Percentiles rank a stretch among this genome's conserved stretches.
Evolutionary conservation across 2,113 vertebrate species (phyloP).

Genomic region (Pollachius pollachius): DNA sequence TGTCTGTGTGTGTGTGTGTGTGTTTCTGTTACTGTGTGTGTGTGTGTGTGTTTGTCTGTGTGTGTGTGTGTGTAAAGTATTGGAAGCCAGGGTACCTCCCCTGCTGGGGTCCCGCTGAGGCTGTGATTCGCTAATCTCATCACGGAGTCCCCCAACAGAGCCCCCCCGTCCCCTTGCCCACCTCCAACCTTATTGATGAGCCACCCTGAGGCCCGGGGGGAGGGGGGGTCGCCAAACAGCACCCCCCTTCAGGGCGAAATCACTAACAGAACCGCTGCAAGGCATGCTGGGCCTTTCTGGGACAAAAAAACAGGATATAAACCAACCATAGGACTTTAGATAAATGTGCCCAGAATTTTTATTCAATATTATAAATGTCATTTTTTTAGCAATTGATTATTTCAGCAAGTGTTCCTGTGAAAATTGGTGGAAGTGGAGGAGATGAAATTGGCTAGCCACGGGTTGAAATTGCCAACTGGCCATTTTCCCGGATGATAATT

Average conservation of each 20-base stretch:
- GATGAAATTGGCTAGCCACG: too few relatives aligned
- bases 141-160: conserved; percentile 51
- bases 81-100: conserved; percentile 38
- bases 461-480: too few relatives aligned
- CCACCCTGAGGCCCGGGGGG: conserved; percentile 2
- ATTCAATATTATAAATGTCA: too few relatives aligned
- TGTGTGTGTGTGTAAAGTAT: conserved; percentile 22
- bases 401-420: too few relatives aligned
- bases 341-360: too few relatives aligned
- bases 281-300: not conserved
- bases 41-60: not conserved
- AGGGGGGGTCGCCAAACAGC: not conserved
- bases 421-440: too few relatives aligned
- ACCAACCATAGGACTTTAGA: too few relatives aligned
- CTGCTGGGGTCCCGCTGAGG: conserved; percentile 47
- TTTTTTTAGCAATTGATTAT: too few relatives aligned
- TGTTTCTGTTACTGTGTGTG: conserved; percentile 3
- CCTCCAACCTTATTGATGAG: conserved; percentile 43
- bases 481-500: too few relatives aligned
- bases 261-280: conserved; percentile 5
- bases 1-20: conserved; percentile 10
- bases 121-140: conserved; percentile 58
- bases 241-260: conserved; percentile 25
- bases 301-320: too few relatives aligned
- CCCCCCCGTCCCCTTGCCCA: conserved; percentile 11